These are phyloP conservation scores for Drosophila incognita DNA, from an alignment of 2,888 invertebrate species.

Conservation along the genomic window DNA sequence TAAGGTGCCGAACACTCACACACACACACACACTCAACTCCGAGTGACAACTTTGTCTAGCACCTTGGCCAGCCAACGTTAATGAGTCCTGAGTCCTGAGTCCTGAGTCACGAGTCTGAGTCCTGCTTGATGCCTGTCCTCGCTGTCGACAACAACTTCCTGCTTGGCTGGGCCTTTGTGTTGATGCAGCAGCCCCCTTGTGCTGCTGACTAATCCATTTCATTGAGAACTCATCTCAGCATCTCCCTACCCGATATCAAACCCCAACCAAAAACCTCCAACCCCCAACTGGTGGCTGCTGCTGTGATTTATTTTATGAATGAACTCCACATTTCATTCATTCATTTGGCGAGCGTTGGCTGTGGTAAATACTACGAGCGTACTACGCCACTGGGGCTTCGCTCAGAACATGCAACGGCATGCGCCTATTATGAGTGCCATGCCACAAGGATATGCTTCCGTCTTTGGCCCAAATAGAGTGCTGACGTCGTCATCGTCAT, in stretches of 20 bases:
- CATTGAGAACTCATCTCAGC: constrained; percentile 65
- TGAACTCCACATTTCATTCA: constrained; percentile 76
- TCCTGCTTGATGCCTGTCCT: constrained; percentile 9
- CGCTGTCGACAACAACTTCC: constrained; percentile 49
- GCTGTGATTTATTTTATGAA: constrained; percentile 74
- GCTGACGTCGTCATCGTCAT: constrained; percentile 40
- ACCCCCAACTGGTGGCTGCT: constrained; percentile 6
- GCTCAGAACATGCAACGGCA: constrained; percentile 59
- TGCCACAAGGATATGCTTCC: constrained; percentile 70
- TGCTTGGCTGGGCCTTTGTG: constrained; percentile 51
- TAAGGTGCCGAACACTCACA: constrained; percentile 34
- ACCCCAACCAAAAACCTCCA: not conserved
- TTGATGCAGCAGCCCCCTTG: constrained; percentile 18
- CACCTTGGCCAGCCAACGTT: constrained; percentile 60
- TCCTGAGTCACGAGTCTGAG: not conserved
- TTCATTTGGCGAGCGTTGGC: constrained; percentile 33
- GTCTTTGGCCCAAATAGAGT: constrained; percentile 62
- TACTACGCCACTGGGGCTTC: constrained; percentile 27
- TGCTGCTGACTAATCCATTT: constrained; percentile 77
- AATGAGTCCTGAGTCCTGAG: constrained; percentile 48
- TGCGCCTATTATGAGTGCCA: constrained; percentile 56
- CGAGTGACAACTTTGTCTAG: constrained; percentile 53
- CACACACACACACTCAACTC: constrained; percentile 1
- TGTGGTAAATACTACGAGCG: constrained; percentile 65
- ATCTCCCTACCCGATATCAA: constrained; percentile 17